A percentile compares a stretch with the other conserved stretches of the same genome.
Conservation (phyloP, 35 echinoderm and acorn worm genomes). For the Eucidaris tribuloides region DNA sequence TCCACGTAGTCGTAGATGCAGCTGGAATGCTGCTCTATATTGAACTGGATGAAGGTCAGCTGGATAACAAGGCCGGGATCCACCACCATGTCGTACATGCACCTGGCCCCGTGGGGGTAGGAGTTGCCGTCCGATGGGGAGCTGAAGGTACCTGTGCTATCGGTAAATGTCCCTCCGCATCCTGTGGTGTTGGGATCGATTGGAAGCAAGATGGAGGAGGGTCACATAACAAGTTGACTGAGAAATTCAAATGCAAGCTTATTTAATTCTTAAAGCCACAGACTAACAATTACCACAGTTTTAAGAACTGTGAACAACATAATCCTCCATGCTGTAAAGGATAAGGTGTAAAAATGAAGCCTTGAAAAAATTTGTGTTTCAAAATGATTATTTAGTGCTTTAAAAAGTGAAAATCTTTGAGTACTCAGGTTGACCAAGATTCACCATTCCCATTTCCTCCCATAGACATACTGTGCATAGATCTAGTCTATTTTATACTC, state of each 20-base stretch:
- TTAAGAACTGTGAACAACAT: too few relatives aligned
- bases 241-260: background rate
- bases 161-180: constrained; percentile 83
- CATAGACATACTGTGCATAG: too few relatives aligned
- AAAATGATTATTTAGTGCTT: too few relatives aligned
- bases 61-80: constrained; percentile 55
- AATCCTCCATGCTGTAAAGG: too few relatives aligned
- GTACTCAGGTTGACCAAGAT: too few relatives aligned
- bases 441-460: too few relatives aligned
- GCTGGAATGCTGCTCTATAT: constrained; percentile 30
- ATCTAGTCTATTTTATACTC: too few relatives aligned
- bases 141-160: constrained; percentile 51
- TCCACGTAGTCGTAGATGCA: constrained; percentile 87
- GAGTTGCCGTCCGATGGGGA: constrained; percentile 72
- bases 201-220: background rate
- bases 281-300: too few relatives aligned
- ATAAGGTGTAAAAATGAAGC: too few relatives aligned
- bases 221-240: background rate
- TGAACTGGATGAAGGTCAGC: constrained; percentile 71
- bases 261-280: too few relatives aligned
- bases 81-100: constrained; percentile 70
- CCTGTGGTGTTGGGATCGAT: constrained; percentile 23
- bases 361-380: too few relatives aligned
- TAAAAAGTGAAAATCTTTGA: too few relatives aligned
- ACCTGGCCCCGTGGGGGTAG: constrained; percentile 75